Evolutionary conservation across 2,113 vertebrate genomes (phyloP).

Genomic region (Odontophorus gujanensis): DNA sequence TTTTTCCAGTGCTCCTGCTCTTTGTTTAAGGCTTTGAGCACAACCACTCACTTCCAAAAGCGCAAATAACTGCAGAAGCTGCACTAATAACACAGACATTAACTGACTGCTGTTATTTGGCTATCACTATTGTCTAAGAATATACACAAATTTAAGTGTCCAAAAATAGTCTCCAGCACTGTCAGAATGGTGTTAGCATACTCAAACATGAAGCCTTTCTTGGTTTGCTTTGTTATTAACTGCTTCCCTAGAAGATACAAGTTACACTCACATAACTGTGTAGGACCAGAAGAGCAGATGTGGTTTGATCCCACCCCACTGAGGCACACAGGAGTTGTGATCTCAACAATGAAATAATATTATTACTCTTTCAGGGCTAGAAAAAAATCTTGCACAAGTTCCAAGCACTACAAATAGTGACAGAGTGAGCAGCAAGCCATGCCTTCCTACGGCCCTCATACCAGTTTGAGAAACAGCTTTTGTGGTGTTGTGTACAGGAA

Average conservation of each 20-base stretch:
- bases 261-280: neutral
- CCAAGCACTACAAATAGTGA: neutral
- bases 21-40: neutral
- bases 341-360: neutral
- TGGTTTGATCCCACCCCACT: neutral
- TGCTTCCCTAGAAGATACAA: neutral
- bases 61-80: neutral
- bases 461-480: neutral
- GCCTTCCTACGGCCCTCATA: neutral
- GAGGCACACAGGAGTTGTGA: neutral
- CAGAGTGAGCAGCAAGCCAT: neutral
- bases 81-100: neutral
- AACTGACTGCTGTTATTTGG: neutral
- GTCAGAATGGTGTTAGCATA: neutral
- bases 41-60: constrained; percentile 27
- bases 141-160: neutral
- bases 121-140: neutral
- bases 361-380: neutral
- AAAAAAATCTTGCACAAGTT: neutral
- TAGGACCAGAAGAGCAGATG: neutral
- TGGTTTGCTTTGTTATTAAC: neutral
- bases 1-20: constrained; percentile 43
- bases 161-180: neutral
- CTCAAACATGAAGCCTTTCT: neutral
- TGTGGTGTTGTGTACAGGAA: neutral